Conservation (phyloP, 2,113 vertebrate genomes). For the Eptatretus burgeri region DNA sequence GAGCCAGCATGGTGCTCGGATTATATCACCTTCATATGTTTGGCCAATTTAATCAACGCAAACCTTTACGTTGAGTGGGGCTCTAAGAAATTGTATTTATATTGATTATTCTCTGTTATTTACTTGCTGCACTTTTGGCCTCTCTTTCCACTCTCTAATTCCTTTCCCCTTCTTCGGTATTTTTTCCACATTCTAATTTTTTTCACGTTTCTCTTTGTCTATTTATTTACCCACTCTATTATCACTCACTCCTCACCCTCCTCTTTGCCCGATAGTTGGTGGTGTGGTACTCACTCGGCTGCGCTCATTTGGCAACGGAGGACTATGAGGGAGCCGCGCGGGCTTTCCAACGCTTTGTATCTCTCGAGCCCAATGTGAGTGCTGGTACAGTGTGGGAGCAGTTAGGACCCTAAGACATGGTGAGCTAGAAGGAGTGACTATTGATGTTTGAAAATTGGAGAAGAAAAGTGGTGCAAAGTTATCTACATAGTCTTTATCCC, state of each 20-base stretch:
- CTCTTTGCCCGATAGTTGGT: conserved; percentile 31
- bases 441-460: too few relatives aligned
- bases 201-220: conserved; percentile 2
- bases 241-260: not conserved
- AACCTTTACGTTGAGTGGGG: not conserved
- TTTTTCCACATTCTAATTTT: not conserved
- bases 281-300: conserved; percentile 91
- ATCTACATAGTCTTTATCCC: too few relatives aligned
- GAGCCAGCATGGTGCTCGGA: not conserved
- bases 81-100: not conserved
- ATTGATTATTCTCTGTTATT: not conserved
- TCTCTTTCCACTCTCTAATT: not conserved
- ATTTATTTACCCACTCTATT: too few relatives aligned
- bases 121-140: not conserved
- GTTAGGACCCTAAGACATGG: not conserved
- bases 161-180: not conserved
- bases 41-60: not conserved
- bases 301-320: conserved; percentile 54
- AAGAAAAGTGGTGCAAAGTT: too few relatives aligned
- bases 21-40: not conserved
- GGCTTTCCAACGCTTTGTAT: conserved; percentile 69
- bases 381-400: not conserved
- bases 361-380: conserved; percentile 73
- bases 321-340: conserved; percentile 49
- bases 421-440: too few relatives aligned